Evolutionary conservation across 2,113 vertebrate genomes (phyloP).

Genomic region (Salvelinus alpinus): DNA sequence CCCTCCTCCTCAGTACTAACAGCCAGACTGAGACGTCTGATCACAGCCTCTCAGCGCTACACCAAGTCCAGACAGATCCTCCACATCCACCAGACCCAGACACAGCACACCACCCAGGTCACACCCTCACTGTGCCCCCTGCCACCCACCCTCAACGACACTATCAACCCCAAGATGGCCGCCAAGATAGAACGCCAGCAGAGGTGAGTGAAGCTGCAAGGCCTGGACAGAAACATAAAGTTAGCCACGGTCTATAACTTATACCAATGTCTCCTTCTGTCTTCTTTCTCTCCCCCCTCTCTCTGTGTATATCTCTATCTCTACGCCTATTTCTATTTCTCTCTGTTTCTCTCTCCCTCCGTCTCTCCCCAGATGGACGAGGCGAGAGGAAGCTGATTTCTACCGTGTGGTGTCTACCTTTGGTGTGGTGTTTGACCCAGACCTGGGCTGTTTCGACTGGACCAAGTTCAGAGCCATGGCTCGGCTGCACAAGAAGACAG

Average conservation of each 20-base stretch:
- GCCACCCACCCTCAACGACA: slow-evolving; percentile 81
- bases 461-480: slow-evolving; percentile 98
- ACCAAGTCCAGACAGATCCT: slow-evolving; percentile 92
- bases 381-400: slow-evolving; percentile 97
- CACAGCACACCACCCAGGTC: slow-evolving; percentile 69
- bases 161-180: slow-evolving; percentile 92
- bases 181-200: slow-evolving; percentile 98
- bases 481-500: slow-evolving; percentile 95
- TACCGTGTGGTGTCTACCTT: slow-evolving; percentile 98
- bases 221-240: not conserved
- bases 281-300: not conserved
- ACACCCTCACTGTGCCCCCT: slow-evolving; percentile 77
- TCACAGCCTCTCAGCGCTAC: slow-evolving; percentile 93
- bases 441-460: slow-evolving; percentile 91
- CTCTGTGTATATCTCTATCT: not conserved
- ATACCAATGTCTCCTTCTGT: not conserved
- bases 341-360: too few relatives aligned
- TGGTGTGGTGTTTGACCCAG: slow-evolving; percentile 96
- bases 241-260: not conserved
- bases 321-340: not conserved
- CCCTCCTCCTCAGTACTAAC: slow-evolving; percentile 92
- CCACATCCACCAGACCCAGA: slow-evolving; percentile 83
- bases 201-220: slow-evolving; percentile 73
- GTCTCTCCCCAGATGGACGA: slow-evolving; percentile 84
- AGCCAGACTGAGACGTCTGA: slow-evolving; percentile 90